Evolutionary conservation across 1,140 invertebrate genomes (phyloP), one percentile per base, ranked within the genome.

Genomic region (Galleria mellonella): DNA sequence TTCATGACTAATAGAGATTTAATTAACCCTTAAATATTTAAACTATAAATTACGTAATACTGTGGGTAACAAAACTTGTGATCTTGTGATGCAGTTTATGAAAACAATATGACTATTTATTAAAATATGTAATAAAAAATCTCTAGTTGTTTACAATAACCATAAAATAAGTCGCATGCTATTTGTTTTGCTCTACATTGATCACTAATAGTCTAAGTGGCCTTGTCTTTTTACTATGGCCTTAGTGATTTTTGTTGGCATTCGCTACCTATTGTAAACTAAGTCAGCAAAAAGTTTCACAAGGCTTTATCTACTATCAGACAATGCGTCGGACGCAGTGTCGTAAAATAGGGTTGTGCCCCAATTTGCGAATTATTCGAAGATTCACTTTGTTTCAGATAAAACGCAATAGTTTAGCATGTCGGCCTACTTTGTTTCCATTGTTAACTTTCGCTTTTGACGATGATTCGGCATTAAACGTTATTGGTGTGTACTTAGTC

Each of bases 291-390:
- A 59, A 68, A 54, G 37, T 55, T 69, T 72, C 54, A 72, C 73
- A 72, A 77, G 55, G 59, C 67, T 72, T 66, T 64, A 58, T 65
- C 59, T 58, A 39, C 32, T 44, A 40, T 59, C 44, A 44, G 52
- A 79, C 72, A 79, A 77, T 64, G 46, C 48, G 23, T 38, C 30
- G 43, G 43, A 40, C 27, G 47, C 48, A 45, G 35, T 39, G 63
- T 65, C 66, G 51, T 82, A 77, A 77, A 81, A 62, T 46, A 49
- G 60, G 56, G 62, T 64, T 71, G 47, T 56, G 67, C 61, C 58
- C 69, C 51, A 74, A 64, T 79, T 77, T 68, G 58, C 55, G 43
- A 66, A 65, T 71, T 65, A 45, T 48, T 55, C 39, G 61, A 60
- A 62, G 57, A 51, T 55, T 37, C 49, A 40, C 53, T 61, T 82